Percentiles rank a stretch among this genome's conserved stretches.
Conservation (phyloP, 1,140 invertebrate species). For the Bombus balteatus region DNA sequence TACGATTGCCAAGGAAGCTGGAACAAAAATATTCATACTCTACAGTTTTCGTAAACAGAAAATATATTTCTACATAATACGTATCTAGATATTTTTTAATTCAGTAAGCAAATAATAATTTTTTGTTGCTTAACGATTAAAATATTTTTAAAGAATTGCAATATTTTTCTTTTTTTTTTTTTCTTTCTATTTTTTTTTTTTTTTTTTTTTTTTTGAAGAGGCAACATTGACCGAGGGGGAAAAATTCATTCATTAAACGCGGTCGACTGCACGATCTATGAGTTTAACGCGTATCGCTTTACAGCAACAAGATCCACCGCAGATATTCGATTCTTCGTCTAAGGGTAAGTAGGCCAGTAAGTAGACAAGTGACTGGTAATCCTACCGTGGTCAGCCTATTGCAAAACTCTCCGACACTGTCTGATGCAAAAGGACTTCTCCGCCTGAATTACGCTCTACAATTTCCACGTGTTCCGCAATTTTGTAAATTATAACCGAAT, state of each 20-base stretch:
- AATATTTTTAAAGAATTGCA: too few species aligned
- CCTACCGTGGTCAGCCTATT: slow-evolving; percentile 66
- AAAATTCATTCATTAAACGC: slow-evolving; percentile 37
- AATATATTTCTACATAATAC: too few species aligned
- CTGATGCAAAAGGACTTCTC: slow-evolving; percentile 19
- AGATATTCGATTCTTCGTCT: slow-evolving; percentile 71
- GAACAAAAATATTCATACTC: slow-evolving; percentile 72
- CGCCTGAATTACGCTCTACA: slow-evolving; percentile 1
- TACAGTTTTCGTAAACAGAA: not conserved
- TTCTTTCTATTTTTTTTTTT: not conserved
- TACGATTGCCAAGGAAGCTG: slow-evolving; percentile 90
- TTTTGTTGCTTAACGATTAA: too few species aligned
- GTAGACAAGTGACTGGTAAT: slow-evolving; percentile 67
- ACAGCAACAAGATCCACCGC: slow-evolving; percentile 70
- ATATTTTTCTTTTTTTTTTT: not conserved
- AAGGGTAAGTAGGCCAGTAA: slow-evolving; percentile 72
- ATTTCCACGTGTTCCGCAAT: slow-evolving; percentile 6
- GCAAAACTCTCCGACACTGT: slow-evolving; percentile 37
- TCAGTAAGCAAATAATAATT: too few species aligned
- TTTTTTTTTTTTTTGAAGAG: not conserved
- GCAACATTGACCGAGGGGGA: not conserved
- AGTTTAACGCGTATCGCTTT: slow-evolving; percentile 62
- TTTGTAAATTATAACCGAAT: not conserved
- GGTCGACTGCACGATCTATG: not conserved
- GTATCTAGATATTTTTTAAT: too few species aligned